Conservation (phyloP, 2,797 vertebrate species). For the Melanotaenia nigrans region DNA sequence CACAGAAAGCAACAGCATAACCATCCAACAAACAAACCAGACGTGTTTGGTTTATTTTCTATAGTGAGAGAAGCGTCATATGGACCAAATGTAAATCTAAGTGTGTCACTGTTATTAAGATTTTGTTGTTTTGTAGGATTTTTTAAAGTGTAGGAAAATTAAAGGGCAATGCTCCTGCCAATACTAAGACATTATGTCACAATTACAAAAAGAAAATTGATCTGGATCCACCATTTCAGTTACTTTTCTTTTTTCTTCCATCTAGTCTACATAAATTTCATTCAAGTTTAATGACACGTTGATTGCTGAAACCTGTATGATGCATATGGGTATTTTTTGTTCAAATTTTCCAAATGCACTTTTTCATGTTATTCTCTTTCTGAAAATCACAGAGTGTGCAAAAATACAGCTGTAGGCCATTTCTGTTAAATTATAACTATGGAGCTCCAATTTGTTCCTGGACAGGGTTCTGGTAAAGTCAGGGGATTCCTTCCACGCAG, state of each 20-base stretch:
- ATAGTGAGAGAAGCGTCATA: not conserved
- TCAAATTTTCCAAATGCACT: not conserved
- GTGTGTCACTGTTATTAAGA: not conserved
- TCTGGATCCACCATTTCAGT: not conserved
- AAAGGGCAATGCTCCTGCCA: not conserved
- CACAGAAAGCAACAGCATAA: constrained; percentile 30
- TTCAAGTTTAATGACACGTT: too few relatives aligned
- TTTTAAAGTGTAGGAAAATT: not conserved
- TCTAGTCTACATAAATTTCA: not conserved
- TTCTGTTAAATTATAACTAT: constrained; percentile 22
- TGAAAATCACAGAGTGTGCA: not conserved
- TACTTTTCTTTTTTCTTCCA: not conserved
- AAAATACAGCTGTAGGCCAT: not conserved
- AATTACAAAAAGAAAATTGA: not conserved
- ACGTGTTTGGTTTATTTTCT: constrained; percentile 21
- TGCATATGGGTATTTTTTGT: not conserved
- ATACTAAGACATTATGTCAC: not conserved
- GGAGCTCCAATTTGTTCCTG: constrained; percentile 20
- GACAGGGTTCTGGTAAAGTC: constrained; percentile 26
- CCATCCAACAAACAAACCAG: constrained; percentile 32
- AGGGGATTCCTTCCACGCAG: constrained; percentile 47
- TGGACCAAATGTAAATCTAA: not conserved
- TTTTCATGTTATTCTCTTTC: not conserved
- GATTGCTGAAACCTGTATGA: not conserved
- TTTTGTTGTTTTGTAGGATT: not conserved